phyloP scores from a whole-genome alignment of 2,113 vertebrate genomes.

The Menidia beryllina region DNA sequence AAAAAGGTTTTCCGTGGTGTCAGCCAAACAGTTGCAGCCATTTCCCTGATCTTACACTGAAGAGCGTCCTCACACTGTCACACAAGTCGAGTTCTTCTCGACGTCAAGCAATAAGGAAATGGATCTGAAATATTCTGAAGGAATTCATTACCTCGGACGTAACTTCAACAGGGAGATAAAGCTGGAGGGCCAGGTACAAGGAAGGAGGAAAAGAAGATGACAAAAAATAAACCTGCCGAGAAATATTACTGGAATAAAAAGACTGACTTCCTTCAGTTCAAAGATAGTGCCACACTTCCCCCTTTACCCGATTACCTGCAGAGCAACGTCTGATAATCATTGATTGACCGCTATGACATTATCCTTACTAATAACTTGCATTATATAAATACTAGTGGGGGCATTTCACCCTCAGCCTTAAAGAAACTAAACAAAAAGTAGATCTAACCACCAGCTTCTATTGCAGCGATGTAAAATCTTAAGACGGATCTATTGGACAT shows the following conservation, averaged over 20 bases:
- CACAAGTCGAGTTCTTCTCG: too few relatives aligned
- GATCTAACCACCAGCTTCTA: neutral
- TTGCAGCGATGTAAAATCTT: neutral
- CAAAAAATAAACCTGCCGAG: conserved; percentile 1
- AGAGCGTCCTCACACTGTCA: too few relatives aligned
- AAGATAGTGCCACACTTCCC: conserved; percentile 7
- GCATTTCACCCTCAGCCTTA: neutral
- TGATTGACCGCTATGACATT: too few relatives aligned
- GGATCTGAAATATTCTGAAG: neutral
- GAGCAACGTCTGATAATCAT: too few relatives aligned
- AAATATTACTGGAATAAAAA: neutral
- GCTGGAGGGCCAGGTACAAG: neutral
- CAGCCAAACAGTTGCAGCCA: too few relatives aligned
- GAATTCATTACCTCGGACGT: neutral
- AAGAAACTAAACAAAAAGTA: neutral
- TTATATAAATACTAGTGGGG: too few relatives aligned
- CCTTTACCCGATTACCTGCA: neutral
- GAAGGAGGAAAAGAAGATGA: neutral
- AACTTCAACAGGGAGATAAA: neutral
- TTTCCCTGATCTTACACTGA: too few relatives aligned
- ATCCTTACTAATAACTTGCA: too few relatives aligned
- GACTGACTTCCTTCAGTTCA: conserved; percentile 3
- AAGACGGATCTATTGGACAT: neutral
- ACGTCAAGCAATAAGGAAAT: too few relatives aligned
- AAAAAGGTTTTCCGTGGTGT: too few relatives aligned